These are phyloP conservation scores for Malurus alboscapulatus DNA, from an alignment of 2,113 vertebrate genomes.

Conservation along the genomic window DNA sequence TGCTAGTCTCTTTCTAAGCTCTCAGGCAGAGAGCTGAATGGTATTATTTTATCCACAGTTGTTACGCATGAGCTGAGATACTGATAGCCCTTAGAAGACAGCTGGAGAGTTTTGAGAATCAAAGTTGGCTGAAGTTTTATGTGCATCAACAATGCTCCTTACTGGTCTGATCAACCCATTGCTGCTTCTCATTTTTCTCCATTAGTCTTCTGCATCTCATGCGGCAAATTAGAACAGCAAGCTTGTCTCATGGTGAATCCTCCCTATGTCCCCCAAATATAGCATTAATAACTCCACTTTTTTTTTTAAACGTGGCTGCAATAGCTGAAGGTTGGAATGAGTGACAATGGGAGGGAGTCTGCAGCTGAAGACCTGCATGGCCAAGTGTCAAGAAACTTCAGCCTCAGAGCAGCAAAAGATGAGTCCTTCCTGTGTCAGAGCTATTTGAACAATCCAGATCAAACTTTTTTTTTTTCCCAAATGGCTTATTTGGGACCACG, in stretches of 20 bases:
- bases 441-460: not conserved
- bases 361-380: not conserved
- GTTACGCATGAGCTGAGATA: not conserved
- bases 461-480: not conserved
- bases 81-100: not conserved
- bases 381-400: not conserved
- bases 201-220: not conserved
- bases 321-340: not conserved
- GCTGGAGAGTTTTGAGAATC: not conserved
- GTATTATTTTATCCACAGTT: not conserved
- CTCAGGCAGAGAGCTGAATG: not conserved
- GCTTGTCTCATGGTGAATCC: not conserved
- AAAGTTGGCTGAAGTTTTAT: not conserved
- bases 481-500: accelerated
- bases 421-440: not conserved
- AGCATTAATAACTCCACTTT: not conserved
- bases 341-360: not conserved
- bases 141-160: not conserved
- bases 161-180: not conserved
- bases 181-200: not conserved
- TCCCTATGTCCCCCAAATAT: not conserved
- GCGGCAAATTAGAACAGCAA: not conserved
- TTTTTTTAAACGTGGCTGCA: not conserved
- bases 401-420: not conserved
- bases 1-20: not conserved